Evolutionary conservation across 1,140 invertebrate genomes (phyloP), one percentile per base, ranked within the genome.

Genomic region (Leptinotarsa undecemlineata): DNA sequence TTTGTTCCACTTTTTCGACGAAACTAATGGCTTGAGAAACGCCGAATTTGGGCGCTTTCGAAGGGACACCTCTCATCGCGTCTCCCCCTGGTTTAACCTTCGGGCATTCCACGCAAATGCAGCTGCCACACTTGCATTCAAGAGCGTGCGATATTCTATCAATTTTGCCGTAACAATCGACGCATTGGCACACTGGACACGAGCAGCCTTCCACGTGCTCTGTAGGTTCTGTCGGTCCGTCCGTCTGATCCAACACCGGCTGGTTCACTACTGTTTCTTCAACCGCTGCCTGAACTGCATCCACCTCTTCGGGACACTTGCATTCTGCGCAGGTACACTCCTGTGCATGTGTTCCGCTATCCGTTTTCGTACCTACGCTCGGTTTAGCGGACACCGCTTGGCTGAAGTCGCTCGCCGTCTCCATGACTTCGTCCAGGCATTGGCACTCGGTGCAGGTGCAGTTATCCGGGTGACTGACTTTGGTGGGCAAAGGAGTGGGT

Each of bases 361-460:
- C 70, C n/a, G 71, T 48, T 20, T n/a, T 61, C 17, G 60, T 61
- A 8, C 20, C 60, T 1, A 20, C 20, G 60, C 63, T 20, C 6
- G 63, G 26, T 64, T 64, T 64, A 15, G 17, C 63, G 20, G 15
- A 4, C 13, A n/a, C 60, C 71, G 17, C 26, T 23, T 33, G 63
- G 63, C 60, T 61, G 20, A 61, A 61, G 17, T 61, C 60, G 60
- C 60, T 61, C 60, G 60, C 70, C 21, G 68, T 75, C 57, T 51
- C 61, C 23, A 69, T 69, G 19, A 74, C 64, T 68, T 74, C 72
- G 19, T 76, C 75, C 1, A 68, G 5, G 20, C 76, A 77, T n/a
- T 70, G 20, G 63, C 76, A 77, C 8, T 77, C 76, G 11, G 60
- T 20, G 21, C 77, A 78, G 15, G 68, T 71, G 57, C 77, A 79